These are phyloP conservation scores for Tethya wilhelma DNA, from an alignment of 37 sponge, comb jelly and placozoan genomes.

Conservation along the genomic window DNA sequence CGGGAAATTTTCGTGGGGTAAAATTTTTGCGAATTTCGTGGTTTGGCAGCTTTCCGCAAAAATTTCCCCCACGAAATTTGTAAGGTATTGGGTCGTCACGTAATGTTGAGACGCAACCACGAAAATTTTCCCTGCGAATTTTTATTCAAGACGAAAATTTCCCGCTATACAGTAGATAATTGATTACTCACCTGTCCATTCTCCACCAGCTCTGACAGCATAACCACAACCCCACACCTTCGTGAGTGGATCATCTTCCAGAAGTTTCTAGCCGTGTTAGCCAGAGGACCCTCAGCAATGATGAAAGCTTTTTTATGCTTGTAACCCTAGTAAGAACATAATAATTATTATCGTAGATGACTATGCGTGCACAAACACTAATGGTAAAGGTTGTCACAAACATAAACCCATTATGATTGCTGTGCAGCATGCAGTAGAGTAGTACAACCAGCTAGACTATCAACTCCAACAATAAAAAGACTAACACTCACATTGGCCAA, in stretches of 20 bases:
- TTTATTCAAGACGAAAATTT: too few relatives aligned
- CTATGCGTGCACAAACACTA: neutral
- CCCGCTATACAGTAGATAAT: neutral
- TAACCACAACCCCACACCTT: constrained; percentile 47
- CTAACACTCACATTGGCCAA: constrained; percentile 34
- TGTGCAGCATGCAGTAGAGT: too few relatives aligned
- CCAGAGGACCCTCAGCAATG: constrained; percentile 70
- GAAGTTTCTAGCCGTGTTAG: constrained; percentile 59
- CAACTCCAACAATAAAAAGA: too few relatives aligned
- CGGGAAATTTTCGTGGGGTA: too few relatives aligned
- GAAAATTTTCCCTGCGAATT: too few relatives aligned
- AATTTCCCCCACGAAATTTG: too few relatives aligned
- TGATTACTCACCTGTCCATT: constrained; percentile 27
- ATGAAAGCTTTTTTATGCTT: constrained; percentile 76
- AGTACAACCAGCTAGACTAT: too few relatives aligned
- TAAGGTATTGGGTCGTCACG: too few relatives aligned
- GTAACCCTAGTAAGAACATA: constrained; percentile 58
- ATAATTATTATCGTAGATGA: neutral
- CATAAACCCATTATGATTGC: too few relatives aligned
- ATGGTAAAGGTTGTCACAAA: neutral
- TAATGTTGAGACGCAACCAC: too few relatives aligned
- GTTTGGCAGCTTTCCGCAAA: too few relatives aligned
- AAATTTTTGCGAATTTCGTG: too few relatives aligned
- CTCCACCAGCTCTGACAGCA: constrained; percentile 62
- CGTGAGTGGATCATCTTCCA: constrained; percentile 65